Evolutionary conservation across 1,140 invertebrate genomes (phyloP), one percentile per base, ranked within the genome.

Genomic region (Drosophila repletoides): DNA sequence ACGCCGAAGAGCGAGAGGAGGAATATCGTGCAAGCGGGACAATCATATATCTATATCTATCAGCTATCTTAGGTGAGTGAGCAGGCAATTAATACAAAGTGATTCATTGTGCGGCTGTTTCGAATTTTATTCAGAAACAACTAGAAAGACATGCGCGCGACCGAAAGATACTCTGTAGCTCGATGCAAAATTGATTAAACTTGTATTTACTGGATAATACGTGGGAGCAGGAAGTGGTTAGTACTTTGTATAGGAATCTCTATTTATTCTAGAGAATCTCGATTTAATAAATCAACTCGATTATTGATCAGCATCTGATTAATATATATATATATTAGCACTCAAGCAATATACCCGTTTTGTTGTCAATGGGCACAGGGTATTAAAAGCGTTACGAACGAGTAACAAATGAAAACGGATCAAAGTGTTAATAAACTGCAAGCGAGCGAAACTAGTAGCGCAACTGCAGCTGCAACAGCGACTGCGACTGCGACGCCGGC

Each of bases 361-460:
- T n/a, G n/a, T n/a, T n/a, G n/a, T n/a, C n/a, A n/a, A n/a, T n/a
- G n/a, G n/a, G n/a, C n/a, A n/a, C n/a, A n/a, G n/a, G n/a, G n/a
- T n/a, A n/a, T n/a, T n/a, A n/a, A n/a, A 29, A 41, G 24, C 21
- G 49, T 12, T 55, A 55, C 34, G 40, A 56, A 48, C 52, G 34
- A 70, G 29, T 31, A 51, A 46, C 56, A 40, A 53, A 52, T 55
- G 49, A 68, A 63, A 69, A 53, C 49, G 34, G 59, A 59, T 59
- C 48, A 67, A 55, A 67, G 53, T 63, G 64, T 72, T 69, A 68
- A 72, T 51, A 72, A 68, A 61, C 64, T 69, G 63, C 40, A 41
- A 59, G 51, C n/a, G n/a, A 40, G 51, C 64, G 38, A 67, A 61
- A 60, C 64, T 41, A 60, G 36, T 53, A 21, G 14, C 34, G 63